Conservation (phyloP, 2,797 vertebrate species). For the Trachurus trachurus region DNA sequence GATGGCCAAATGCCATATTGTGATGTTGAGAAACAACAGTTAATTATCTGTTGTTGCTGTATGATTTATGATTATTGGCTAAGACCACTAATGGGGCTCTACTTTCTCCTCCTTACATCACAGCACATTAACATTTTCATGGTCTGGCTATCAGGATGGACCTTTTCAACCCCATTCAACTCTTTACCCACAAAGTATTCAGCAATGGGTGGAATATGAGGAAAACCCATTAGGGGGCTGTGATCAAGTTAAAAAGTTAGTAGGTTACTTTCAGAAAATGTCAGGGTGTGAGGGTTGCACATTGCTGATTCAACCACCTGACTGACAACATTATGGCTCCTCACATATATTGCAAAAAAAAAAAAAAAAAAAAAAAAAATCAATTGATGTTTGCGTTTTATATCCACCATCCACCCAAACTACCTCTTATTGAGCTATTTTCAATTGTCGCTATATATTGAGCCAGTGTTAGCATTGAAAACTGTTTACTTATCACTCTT, state of each 20-base stretch:
- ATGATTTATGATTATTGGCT: constrained; percentile 54
- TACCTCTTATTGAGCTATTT: too few relatives aligned
- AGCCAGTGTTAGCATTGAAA: too few relatives aligned
- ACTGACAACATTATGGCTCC: neutral
- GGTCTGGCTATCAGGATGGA: constrained; percentile 28
- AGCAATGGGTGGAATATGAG: constrained; percentile 17
- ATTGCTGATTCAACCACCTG: neutral
- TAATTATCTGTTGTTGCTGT: constrained; percentile 28
- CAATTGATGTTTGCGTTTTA: too few relatives aligned
- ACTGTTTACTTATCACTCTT: too few relatives aligned
- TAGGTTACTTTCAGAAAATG: constrained; percentile 8
- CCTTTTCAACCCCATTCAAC: constrained; percentile 40
- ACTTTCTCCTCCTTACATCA: constrained; percentile 32
- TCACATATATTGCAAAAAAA: too few relatives aligned
- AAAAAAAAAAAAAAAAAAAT: too few relatives aligned
- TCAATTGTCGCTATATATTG: too few relatives aligned
- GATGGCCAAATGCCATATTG: constrained; percentile 15
- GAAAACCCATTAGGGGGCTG: constrained; percentile 10
- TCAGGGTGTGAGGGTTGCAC: constrained; percentile 6
- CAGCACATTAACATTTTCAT: constrained; percentile 32
- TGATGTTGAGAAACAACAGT: constrained; percentile 25
- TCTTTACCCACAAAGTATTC: constrained; percentile 31
- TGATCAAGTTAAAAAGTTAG: constrained; percentile 23
- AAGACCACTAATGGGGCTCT: constrained; percentile 53
- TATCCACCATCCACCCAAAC: too few relatives aligned